phyloP scores from a whole-genome alignment of 2,888 invertebrate genomes.

The Latrodectus hesperus region DNA sequence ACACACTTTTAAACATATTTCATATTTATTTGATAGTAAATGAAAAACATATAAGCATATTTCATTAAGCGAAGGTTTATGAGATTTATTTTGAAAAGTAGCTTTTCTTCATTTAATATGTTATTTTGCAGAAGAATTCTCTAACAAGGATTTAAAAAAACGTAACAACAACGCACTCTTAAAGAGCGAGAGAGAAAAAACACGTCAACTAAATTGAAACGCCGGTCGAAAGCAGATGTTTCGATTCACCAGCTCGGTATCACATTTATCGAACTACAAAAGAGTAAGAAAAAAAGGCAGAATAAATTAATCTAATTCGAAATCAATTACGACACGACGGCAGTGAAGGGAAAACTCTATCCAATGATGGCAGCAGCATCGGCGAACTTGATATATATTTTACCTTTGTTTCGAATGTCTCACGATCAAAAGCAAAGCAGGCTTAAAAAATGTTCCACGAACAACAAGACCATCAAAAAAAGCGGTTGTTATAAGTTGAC shows the following conservation, averaged over 20 bases:
- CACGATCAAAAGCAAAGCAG: constrained; percentile 14
- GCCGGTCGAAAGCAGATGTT: background rate
- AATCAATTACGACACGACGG: constrained; percentile 51
- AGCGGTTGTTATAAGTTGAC: constrained; percentile 56
- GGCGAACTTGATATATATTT: constrained; percentile 54
- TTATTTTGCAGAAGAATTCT: too few species aligned
- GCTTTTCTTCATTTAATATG: too few species aligned
- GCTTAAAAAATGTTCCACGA: constrained; percentile 12
- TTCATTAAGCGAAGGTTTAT: too few species aligned
- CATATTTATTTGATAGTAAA: too few species aligned
- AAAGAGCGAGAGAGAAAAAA: background rate
- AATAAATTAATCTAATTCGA: constrained; percentile 58
- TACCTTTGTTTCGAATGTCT: constrained; percentile 57
- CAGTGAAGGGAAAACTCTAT: background rate
- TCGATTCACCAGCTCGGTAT: background rate
- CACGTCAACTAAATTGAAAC: constrained; percentile 20
- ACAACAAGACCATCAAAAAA: constrained; percentile 33
- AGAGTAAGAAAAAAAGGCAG: constrained; percentile 6
- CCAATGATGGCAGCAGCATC: background rate
- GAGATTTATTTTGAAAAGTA: too few species aligned
- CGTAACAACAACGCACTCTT: background rate
- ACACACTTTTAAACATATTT: too few species aligned
- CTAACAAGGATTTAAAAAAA: too few species aligned
- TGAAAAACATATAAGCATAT: too few species aligned
- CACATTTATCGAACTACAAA: constrained; percentile 6